Evolutionary conservation across 2,888 invertebrate species (phyloP).

Genomic region (Pseudococcus viburni): DNA sequence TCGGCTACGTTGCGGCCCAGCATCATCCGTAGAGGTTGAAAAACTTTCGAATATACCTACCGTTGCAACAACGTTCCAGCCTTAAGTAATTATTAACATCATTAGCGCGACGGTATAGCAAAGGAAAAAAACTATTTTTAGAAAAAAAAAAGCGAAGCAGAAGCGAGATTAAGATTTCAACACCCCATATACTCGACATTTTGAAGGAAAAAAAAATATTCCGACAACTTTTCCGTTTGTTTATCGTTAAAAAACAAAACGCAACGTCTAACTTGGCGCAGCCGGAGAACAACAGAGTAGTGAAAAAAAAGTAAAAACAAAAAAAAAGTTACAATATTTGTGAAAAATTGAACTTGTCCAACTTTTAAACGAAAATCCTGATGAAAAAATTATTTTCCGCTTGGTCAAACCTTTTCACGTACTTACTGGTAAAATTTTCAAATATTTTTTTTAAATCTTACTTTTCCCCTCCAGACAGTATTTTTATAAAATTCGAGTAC

Average conservation of each 20-base stretch:
- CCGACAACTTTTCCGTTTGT: constrained; percentile 33
- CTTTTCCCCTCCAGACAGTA: not conserved
- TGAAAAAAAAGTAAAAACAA: too few species aligned
- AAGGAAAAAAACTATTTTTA: not conserved
- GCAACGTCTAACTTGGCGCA: constrained; percentile 20
- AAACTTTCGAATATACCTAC: constrained; percentile 16
- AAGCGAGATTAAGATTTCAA: constrained; percentile 39
- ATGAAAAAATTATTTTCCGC: constrained; percentile 2
- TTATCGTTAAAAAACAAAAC: constrained; percentile 48
- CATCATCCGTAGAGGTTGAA: not conserved
- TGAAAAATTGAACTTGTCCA: constrained; percentile 32
- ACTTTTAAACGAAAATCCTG: constrained; percentile 40
- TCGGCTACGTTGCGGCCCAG: not conserved
- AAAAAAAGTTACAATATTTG: constrained; percentile 32
- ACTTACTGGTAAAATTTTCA: not conserved
- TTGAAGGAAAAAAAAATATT: constrained; percentile 3
- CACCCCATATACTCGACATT: constrained; percentile 21
- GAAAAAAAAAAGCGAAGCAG: not conserved
- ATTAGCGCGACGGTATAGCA: not conserved
- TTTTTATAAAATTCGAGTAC: not conserved
- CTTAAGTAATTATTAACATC: constrained; percentile 48
- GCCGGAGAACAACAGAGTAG: not conserved
- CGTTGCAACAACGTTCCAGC: not conserved
- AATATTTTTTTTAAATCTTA: not conserved
- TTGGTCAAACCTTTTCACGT: constrained; percentile 24